Base-by-base conservation (phyloP, 2,888 invertebrate genomes). In the Dolomedes plantarius region DNA sequence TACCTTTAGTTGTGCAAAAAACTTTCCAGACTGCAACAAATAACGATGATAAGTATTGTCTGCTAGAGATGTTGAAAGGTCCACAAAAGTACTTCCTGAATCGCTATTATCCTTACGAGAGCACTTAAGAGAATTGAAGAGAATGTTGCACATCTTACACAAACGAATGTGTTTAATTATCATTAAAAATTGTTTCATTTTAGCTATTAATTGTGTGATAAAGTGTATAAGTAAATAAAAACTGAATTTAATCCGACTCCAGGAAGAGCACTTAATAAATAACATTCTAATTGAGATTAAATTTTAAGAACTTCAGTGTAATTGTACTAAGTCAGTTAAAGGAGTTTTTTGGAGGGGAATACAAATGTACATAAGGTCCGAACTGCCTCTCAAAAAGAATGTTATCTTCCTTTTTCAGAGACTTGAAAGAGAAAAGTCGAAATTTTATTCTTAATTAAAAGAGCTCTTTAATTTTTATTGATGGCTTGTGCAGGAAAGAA, bases 381-480 rank as follows among this genome's bases (percentile, higher is more conserved):
- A 5, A 16, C 56, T 23, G 5, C 0, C 3, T n/a, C 5, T 11
- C 19, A 56, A 56, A 56, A 56, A 56, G 3, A 56, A 23, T 56
- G 41, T 46, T 46, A 56, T 56, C 56, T 19, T 56, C 16, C 56
- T 23, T 56, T 23, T 56, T 56, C 5, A 6, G 6, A 46, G 16
- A 56, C 56, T 56, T 56, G 23, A 46, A 46, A 23, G 56, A 23
- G 16, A 23, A 16, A 56, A 56, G 19, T 5, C 56, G 6, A 23
- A 19, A 16, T 56, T 56, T 19, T 56, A 23, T 56, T 56, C 56
- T 56, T 56, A 56, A 56, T 56, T 56, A 56, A 56, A 56, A 2
- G 23, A 56, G 56, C 16, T 23, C 23, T 23, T 56, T 56, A 56
- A 56, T 56, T 56, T 56, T 56, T 56, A 23, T 56, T 56, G 56